These are phyloP conservation scores for Drosophila micromelanica DNA, from an alignment of 1,140 invertebrate genomes.

Conservation along the genomic window DNA sequence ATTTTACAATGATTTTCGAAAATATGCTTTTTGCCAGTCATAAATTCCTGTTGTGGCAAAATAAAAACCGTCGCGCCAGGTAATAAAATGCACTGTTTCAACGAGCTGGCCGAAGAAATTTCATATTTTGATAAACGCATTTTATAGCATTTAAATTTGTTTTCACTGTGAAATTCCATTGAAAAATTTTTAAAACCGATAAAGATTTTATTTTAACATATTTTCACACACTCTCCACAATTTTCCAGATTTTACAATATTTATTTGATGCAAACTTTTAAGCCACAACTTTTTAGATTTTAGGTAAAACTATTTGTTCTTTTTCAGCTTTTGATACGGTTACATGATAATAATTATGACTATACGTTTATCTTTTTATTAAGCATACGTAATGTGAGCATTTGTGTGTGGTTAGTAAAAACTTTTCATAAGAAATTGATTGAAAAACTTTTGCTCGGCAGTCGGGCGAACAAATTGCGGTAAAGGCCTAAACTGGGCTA, in stretches of 20 bases:
- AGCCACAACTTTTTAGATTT: no score
- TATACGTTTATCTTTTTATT: conserved; percentile 45
- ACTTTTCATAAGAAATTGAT: conserved; percentile 23
- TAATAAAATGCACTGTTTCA: conserved; percentile 52
- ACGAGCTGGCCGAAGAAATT: not conserved
- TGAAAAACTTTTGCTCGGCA: conserved; percentile 51
- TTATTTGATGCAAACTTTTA: no score
- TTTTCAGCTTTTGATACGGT: not conserved
- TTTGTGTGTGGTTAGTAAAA: conserved; percentile 22
- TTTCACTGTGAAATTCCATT: conserved; percentile 9
- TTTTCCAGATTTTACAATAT: no score
- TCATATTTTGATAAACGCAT: conserved; percentile 44
- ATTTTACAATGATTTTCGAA: not conserved
- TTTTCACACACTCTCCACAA: no score
- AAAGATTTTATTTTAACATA: no score
- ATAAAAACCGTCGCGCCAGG: conserved; percentile 22
- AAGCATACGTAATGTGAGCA: conserved; percentile 43
- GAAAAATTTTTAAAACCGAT: no score
- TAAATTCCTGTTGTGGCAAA: conserved; percentile 32
- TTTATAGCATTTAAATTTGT: conserved; percentile 50
- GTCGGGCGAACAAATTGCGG: conserved; percentile 20
- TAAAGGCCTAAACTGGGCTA: conserved; percentile 1
- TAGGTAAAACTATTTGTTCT: no score
- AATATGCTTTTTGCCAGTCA: not conserved
- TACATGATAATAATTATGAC: conserved; percentile 23